Conservation (phyloP, 2,113 vertebrate genomes). For the Bos javanicus region DNA sequence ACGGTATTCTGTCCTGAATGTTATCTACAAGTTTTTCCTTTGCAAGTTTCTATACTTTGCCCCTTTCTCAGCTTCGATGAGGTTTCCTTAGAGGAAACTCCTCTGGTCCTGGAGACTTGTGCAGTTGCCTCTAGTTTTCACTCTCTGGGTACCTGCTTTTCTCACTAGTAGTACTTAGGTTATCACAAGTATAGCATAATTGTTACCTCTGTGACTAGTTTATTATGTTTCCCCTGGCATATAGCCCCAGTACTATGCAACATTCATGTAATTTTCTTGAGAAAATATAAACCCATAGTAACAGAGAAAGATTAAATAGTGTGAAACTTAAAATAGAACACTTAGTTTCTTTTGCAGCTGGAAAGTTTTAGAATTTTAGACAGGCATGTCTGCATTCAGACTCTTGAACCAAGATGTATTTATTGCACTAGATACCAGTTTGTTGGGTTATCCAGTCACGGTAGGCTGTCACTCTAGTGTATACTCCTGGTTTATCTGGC, state of each 20-base stretch:
- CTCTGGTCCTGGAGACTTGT: background rate
- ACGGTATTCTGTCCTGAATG: background rate
- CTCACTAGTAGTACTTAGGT: background rate
- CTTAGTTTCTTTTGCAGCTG: background rate
- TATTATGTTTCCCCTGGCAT: background rate
- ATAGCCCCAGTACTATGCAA: background rate
- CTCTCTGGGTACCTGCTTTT: background rate
- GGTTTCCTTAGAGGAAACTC: background rate
- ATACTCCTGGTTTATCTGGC: conserved; percentile 82
- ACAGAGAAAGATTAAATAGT: conserved; percentile 8
- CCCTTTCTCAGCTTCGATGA: background rate
- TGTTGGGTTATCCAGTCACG: conserved; percentile 79
- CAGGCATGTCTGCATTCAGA: background rate
- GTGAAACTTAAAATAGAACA: background rate
- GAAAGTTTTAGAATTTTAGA: background rate
- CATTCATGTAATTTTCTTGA: background rate
- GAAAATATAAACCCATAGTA: background rate
- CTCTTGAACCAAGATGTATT: background rate
- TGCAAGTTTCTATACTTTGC: background rate
- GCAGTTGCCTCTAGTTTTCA: background rate
- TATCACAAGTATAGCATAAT: background rate
- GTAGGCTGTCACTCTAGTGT: conserved; percentile 80
- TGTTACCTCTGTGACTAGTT: background rate
- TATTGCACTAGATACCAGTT: conserved; percentile 74
- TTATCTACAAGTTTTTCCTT: background rate